A percentile compares a stretch with the other conserved stretches of the same genome.
These are phyloP conservation scores for Azemiops feae DNA, from an alignment of 2,113 vertebrate species.

Conservation along the genomic window DNA sequence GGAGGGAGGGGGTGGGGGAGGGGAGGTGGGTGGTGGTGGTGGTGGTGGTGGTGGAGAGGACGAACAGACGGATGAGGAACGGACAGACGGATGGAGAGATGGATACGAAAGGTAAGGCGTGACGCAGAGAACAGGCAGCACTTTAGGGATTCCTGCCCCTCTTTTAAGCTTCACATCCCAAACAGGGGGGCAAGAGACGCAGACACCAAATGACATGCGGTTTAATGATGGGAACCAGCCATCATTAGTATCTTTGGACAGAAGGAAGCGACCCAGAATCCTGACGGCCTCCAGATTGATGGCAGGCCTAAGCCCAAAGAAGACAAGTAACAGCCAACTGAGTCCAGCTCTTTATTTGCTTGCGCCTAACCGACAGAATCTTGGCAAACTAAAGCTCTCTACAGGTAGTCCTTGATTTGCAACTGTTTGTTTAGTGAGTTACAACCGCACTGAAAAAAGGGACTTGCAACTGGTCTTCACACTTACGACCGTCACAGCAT, in stretches of 20 bases:
- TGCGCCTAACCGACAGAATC: neutral
- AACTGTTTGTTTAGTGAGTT: neutral
- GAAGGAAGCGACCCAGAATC: neutral
- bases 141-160: constrained; percentile 18
- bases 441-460: neutral
- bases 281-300: neutral
- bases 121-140: constrained; percentile 17
- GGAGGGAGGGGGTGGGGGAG: too few relatives aligned
- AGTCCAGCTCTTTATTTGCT: neutral
- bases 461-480: neutral
- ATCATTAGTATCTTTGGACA: neutral
- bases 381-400: neutral
- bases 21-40: too few relatives aligned
- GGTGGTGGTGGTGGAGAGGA: neutral
- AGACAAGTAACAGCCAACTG: neutral
- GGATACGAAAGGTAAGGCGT: constrained; percentile 21
- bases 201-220: neutral
- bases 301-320: neutral
- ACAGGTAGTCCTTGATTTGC: neutral
- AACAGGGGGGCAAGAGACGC: constrained; percentile 21
- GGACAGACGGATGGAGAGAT: neutral
- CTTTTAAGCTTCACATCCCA: neutral
- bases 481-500: neutral
- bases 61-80: constrained; percentile 5
- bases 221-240: neutral